Evolutionary conservation across 2,113 vertebrate genomes (phyloP).

Genomic region (Ornithorhynchus anatinus): DNA sequence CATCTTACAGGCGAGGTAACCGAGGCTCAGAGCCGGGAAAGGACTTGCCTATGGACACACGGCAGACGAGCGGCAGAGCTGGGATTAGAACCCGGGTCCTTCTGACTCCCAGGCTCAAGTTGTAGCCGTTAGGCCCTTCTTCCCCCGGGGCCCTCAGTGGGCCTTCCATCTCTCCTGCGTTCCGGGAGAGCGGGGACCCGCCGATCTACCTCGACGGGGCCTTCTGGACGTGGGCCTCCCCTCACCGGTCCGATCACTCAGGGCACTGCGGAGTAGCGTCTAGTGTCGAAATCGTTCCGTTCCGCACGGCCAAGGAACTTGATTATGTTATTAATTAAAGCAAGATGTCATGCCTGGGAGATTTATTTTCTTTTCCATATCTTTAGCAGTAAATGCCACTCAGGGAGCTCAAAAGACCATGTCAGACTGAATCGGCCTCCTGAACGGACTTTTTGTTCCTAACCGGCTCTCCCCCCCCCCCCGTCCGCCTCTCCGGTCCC

Average conservation of each 20-base stretch:
- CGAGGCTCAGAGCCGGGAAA: too few species aligned
- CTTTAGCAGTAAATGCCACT: slow-evolving; percentile 64
- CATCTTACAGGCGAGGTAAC: too few species aligned
- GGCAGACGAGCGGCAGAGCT: too few species aligned
- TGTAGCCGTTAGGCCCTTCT: too few species aligned
- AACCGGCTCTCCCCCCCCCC: slow-evolving; percentile 26
- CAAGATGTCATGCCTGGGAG: slow-evolving; percentile 47
- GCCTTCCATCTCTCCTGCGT: too few species aligned
- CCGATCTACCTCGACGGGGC: too few species aligned
- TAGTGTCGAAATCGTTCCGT: slow-evolving; percentile 40
- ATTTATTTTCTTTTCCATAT: slow-evolving; percentile 76
- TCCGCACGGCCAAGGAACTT: slow-evolving; percentile 34
- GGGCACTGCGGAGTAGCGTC: slow-evolving; percentile 17
- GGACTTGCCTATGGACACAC: too few species aligned
- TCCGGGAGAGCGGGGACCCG: too few species aligned
- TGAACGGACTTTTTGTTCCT: slow-evolving; percentile 69
- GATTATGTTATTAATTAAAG: slow-evolving; percentile 68
- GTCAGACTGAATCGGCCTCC: slow-evolving; percentile 58
- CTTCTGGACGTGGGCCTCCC: too few species aligned
- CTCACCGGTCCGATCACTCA: background rate
- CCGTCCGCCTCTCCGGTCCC: background rate
- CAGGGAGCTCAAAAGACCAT: slow-evolving; percentile 54
- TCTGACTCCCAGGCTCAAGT: too few species aligned
- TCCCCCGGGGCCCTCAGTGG: too few species aligned
- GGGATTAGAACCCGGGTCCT: too few species aligned